Conservation (phyloP, 2,888 invertebrate species). For the Lithophane socia region DNA sequence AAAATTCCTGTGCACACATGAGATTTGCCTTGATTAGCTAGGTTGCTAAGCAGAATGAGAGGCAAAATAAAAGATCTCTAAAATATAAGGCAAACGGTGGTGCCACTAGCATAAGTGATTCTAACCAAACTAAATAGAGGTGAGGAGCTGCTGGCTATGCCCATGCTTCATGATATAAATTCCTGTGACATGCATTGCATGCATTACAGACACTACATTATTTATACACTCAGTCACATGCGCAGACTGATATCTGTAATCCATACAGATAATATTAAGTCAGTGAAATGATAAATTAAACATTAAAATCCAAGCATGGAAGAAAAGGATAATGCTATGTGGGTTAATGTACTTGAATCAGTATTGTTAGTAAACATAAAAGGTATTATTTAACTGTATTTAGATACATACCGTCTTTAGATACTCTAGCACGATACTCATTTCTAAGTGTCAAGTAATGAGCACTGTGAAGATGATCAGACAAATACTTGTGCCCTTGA, state of each 20-base stretch:
- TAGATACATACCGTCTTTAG: constrained; percentile 77
- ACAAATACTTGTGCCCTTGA: constrained; percentile 92
- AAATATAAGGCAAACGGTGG: not conserved
- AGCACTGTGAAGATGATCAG: constrained; percentile 92
- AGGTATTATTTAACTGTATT: constrained; percentile 1
- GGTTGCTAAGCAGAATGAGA: constrained; percentile 27
- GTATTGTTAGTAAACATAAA: constrained; percentile 29
- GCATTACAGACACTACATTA: constrained; percentile 4
- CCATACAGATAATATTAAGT: not conserved
- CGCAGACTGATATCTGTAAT: constrained; percentile 15
- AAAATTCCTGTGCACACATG: not conserved
- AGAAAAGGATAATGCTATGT: not conserved
- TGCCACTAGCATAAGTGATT: constrained; percentile 4
- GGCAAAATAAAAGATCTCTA: not conserved
- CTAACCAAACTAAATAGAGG: constrained; percentile 14
- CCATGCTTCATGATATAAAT: constrained; percentile 24
- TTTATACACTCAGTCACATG: constrained; percentile 14
- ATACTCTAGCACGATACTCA: constrained; percentile 80
- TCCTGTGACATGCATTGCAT: constrained; percentile 17
- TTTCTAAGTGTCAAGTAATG: constrained; percentile 91
- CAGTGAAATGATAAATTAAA: not conserved
- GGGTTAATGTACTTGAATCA: constrained; percentile 1
- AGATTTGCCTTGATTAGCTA: constrained; percentile 22
- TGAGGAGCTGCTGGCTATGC: constrained; percentile 25
- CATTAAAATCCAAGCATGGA: constrained; percentile 4